Base-by-base conservation (phyloP, 1,140 invertebrate species). In the Musca domestica region DNA sequence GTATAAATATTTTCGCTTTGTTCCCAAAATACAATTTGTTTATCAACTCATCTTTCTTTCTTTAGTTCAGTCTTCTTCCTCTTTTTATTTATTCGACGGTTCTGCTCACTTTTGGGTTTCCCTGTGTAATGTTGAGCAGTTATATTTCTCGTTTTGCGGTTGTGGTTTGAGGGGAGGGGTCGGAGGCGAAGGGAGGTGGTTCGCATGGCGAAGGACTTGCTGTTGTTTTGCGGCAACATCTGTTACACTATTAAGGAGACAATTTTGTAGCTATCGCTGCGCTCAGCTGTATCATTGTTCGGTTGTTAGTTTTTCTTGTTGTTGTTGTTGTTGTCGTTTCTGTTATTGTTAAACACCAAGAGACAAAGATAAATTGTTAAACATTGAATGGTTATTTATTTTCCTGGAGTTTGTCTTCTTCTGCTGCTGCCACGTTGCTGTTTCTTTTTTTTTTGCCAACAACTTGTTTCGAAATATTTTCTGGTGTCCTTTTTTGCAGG, bases 211-310 rank as follows among this genome's bases (percentile, higher is more conserved):
- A 30, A 30, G 27, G 27, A 30, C 27, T 30, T 30, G 27, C 3
- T 30, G 27, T 4, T 15, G 56, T 34, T 68, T 68, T 68, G 58
- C 12, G 67, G 67, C 67, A 61, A 64, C 67, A 68, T 68, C 47
- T 68, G 56, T 68, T 68, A 68, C 27, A 48, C 56, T 68, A 63
- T 61, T 30, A 68, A 48, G 67, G 58, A 68, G 67, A 68, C 67
- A 61, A 63, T 52, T 68, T 68, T 68, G 48, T 15, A 51, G 27
- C 15, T 20, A 9, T 20, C 17, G n/a, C 12, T 51, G 6, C 48
- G 17, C 48, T 51, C 34, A 41, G 34, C 34, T 41, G 34, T 41
- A 41, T 41, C 34, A 41, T 41, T 51, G 20, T 51, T 51, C 14
- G 17, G n/a, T 51, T 51, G 17, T 19, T 2, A 48, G 47, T 48